Percentiles rank a stretch among this genome's conserved stretches.
Evolutionary conservation across 53 echinoderm and acorn worm species (phyloP).

Genomic region (Apostichopus leukothele): DNA sequence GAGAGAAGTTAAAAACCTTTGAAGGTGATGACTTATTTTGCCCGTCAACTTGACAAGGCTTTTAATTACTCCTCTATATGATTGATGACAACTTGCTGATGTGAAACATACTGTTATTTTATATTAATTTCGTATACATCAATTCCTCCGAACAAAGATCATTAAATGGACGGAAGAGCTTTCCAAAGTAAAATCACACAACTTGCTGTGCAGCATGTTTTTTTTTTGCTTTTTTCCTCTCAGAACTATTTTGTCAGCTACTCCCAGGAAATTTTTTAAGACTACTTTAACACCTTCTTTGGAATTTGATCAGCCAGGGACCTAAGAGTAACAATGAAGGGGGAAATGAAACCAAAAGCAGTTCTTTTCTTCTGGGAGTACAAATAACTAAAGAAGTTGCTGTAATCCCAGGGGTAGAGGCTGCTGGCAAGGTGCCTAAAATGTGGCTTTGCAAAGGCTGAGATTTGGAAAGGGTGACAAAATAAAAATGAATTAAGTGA

Average conservation of each 20-base stretch:
- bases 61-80: neutral
- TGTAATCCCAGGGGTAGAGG: slow-evolving; percentile 16
- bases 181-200: neutral
- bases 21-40: too few relatives aligned
- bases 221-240: neutral
- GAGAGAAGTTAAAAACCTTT: too few relatives aligned
- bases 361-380: neutral
- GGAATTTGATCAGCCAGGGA: slow-evolving; percentile 27
- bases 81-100: neutral
- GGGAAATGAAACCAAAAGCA: slow-evolving; percentile 14
- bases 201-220: neutral
- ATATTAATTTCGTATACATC: neutral
- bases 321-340: neutral
- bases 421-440: slow-evolving; percentile 5
- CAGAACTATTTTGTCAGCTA: slow-evolving; percentile 13
- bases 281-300: slow-evolving; percentile 7
- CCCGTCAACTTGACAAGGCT: neutral
- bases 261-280: neutral
- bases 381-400: slow-evolving; percentile 11
- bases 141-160: neutral
- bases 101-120: neutral
- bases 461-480: neutral
- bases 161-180: neutral
- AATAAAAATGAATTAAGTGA: neutral
- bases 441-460: neutral